Conservation (phyloP, 2,888 invertebrate species). For the Coleophora deauratella region DNA sequence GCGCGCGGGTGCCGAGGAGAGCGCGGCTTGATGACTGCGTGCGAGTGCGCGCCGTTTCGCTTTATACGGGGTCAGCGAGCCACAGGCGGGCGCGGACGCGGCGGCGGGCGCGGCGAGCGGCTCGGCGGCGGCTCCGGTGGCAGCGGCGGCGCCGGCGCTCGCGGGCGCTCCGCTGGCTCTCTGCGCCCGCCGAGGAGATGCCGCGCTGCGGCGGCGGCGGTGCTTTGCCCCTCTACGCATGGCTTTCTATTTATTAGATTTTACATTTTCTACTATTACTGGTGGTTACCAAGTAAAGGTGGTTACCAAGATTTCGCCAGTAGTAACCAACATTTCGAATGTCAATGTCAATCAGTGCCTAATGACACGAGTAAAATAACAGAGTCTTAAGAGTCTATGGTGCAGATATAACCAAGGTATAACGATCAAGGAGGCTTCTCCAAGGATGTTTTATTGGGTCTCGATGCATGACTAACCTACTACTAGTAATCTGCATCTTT, state of each 20-base stretch:
- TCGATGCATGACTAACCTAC: too few relatives aligned
- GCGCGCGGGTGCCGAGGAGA: constrained; percentile 48
- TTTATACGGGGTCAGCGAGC: constrained; percentile 44
- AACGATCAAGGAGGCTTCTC: too few relatives aligned
- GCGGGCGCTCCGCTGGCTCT: constrained; percentile 40
- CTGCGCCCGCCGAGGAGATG: constrained; percentile 35
- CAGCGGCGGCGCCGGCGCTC: constrained; percentile 19
- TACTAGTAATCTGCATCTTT: too few relatives aligned
- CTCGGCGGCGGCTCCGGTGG: constrained; percentile 22
- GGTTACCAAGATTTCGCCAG: too few relatives aligned
- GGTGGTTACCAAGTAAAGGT: too few relatives aligned
- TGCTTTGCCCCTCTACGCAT: constrained; percentile 23
- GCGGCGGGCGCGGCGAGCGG: constrained; percentile 22
- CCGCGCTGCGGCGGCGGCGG: constrained; percentile 19
- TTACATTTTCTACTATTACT: constrained; percentile 19
- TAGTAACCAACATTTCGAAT: too few relatives aligned
- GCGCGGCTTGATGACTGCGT: constrained; percentile 62
- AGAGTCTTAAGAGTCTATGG: too few relatives aligned
- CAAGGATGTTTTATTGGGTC: too few relatives aligned
- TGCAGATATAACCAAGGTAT: too few relatives aligned
- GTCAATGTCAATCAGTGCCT: too few relatives aligned
- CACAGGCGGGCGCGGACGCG: constrained; percentile 30
- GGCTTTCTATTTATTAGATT: constrained; percentile 52
- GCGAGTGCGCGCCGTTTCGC: constrained; percentile 51
- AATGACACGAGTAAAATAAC: too few relatives aligned